phyloP scores from a whole-genome alignment of 2,888 invertebrate genomes.

The Arctia plantaginis region DNA sequence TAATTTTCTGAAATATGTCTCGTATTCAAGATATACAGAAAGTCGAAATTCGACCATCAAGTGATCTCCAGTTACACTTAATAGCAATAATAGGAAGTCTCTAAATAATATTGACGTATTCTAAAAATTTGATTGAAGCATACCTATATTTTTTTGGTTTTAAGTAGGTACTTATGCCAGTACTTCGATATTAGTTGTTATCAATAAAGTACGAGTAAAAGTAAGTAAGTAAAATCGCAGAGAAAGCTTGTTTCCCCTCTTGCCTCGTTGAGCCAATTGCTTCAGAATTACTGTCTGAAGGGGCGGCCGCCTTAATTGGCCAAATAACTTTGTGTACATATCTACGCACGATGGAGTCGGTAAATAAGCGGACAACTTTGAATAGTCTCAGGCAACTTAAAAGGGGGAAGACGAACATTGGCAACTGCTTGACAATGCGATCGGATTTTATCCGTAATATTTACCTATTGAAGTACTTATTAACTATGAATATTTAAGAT shows the following conservation, averaged over 20 bases:
- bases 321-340: conserved; percentile 76
- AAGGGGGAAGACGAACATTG: neutral
- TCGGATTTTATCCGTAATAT: neutral
- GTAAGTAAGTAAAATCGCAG: conserved; percentile 51
- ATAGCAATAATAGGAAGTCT: neutral
- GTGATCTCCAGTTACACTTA: neutral
- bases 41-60: neutral
- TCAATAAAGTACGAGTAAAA: conserved; percentile 1
- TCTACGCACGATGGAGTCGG: conserved; percentile 60
- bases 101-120: too few species aligned
- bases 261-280: conserved; percentile 78
- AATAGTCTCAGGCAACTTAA: conserved; percentile 11
- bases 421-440: neutral
- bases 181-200: neutral
- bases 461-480: neutral
- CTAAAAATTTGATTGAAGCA: too few species aligned
- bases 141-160: too few species aligned
- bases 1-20: neutral
- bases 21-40: neutral
- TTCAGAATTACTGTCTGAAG: conserved; percentile 74
- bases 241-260: conserved; percentile 74
- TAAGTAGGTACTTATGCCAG: too few species aligned
- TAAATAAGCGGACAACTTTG: conserved; percentile 57
- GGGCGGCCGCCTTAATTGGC: conserved; percentile 80
- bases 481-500: neutral